These are phyloP conservation scores for Trachelus stipa DNA, from an alignment of 2,888 invertebrate genomes.

Conservation along the genomic window DNA sequence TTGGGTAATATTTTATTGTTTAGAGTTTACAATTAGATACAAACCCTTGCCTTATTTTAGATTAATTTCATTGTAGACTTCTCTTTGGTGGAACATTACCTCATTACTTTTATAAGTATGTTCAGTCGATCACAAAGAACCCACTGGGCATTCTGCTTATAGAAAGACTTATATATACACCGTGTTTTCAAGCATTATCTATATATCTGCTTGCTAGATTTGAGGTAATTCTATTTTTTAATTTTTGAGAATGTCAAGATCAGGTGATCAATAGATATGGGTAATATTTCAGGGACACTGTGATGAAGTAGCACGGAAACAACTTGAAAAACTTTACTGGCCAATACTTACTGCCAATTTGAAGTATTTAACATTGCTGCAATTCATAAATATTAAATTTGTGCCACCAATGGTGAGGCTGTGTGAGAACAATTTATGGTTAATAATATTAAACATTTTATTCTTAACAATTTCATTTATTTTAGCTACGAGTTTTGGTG, in stretches of 20 bases:
- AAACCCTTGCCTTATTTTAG: neutral
- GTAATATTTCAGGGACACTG: constrained; percentile 71
- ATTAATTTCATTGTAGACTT: constrained; percentile 68
- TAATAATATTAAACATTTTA: constrained; percentile 10
- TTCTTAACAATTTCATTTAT: constrained; percentile 29
- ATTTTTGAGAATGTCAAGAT: neutral
- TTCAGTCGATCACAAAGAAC: constrained; percentile 41
- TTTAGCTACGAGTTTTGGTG: constrained; percentile 81
- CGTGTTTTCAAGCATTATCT: constrained; percentile 79
- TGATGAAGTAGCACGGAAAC: constrained; percentile 74
- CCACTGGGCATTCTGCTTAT: constrained; percentile 69
- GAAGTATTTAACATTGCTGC: constrained; percentile 81
- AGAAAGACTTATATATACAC: constrained; percentile 79
- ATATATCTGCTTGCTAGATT: constrained; percentile 80
- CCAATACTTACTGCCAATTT: constrained; percentile 79
- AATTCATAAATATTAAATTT: constrained; percentile 79
- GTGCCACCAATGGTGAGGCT: constrained; percentile 80
- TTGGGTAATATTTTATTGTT: constrained; percentile 71
- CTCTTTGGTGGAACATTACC: constrained; percentile 85
- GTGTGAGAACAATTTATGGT: neutral
- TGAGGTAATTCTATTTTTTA: constrained; percentile 68
- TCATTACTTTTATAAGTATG: constrained; percentile 79
- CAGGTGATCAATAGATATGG: neutral
- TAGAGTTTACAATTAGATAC: constrained; percentile 7
- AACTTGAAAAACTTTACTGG: constrained; percentile 75